Conservation (phyloP, 2,888 invertebrate genomes). For the Acanthoscelides obtectus region DNA sequence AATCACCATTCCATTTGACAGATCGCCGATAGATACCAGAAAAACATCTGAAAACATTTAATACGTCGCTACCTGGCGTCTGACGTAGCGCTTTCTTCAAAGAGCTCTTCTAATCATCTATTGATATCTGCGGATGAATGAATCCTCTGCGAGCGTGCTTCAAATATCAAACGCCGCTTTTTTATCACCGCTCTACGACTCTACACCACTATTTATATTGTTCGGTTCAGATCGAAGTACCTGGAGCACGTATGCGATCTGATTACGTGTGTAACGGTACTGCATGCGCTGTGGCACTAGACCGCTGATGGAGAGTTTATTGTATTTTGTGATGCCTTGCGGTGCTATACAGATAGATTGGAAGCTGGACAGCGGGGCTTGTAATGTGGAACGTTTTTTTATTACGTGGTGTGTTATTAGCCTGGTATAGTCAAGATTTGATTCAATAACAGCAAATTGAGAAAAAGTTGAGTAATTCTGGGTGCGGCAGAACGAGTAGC, state of each 20-base stretch:
- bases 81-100: not conserved
- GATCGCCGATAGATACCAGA: too few species aligned
- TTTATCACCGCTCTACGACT: not conserved
- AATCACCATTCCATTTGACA: too few species aligned
- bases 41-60: not conserved
- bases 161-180: constrained; percentile 4
- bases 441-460: too few species aligned
- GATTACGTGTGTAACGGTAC: not conserved
- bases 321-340: constrained; percentile 5
- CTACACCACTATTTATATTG: not conserved
- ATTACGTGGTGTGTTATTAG: too few species aligned
- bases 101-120: constrained; percentile 7
- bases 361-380: not conserved
- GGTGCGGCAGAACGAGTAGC: too few species aligned
- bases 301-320: not conserved
- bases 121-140: constrained; percentile 12
- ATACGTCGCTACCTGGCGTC: not conserved
- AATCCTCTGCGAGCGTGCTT: constrained; percentile 7
- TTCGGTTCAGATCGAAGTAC: not conserved
- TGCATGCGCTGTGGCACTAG: too few species aligned
- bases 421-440: too few species aligned
- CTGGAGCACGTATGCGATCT: not conserved
- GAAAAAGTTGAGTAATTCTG: too few species aligned
- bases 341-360: constrained; percentile 2
- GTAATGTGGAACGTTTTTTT: too few species aligned